A percentile compares a stretch with the other conserved stretches of the same genome.
phyloP scores from a whole-genome alignment of 1,140 invertebrate genomes.

The Zaprionus lachaisei region DNA sequence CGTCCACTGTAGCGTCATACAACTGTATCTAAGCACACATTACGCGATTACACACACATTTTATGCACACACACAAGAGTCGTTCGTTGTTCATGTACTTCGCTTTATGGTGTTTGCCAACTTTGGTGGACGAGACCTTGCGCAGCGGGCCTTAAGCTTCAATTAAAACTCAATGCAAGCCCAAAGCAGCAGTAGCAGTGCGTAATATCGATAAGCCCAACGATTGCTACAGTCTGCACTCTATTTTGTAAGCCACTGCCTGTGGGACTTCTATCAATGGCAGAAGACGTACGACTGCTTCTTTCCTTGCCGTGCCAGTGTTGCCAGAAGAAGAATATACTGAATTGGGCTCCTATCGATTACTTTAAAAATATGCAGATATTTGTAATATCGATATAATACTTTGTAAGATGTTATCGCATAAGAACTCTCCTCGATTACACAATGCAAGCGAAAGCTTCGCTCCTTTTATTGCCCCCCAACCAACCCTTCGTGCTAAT shows the following conservation, averaged over 20 bases:
- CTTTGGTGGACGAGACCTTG: conserved; percentile 72
- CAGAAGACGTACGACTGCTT: no score
- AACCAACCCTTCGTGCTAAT: neutral
- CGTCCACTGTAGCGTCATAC: neutral
- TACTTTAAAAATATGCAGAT: no score
- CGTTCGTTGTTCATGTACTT: conserved; percentile 43
- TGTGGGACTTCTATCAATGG: neutral
- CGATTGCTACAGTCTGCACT: conserved; percentile 1
- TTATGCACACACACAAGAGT: conserved; percentile 7
- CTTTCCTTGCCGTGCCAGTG: no score
- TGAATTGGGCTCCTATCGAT: neutral
- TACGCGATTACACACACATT: conserved; percentile 30
- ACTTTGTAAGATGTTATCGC: neutral
- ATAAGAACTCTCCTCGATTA: neutral
- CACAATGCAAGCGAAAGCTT: neutral
- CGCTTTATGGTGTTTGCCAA: conserved; percentile 68
- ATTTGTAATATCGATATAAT: neutral
- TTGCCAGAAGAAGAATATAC: no score
- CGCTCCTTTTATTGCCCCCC: neutral
- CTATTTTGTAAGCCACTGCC: neutral
- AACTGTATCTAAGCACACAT: conserved; percentile 26
- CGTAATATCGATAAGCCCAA: conserved; percentile 36
- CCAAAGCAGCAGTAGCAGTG: neutral
- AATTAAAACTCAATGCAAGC: conserved; percentile 38
- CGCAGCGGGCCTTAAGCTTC: conserved; percentile 45